phyloP scores from a whole-genome alignment of 2,113 vertebrate genomes.

The Paracanthobrama guichenoti region DNA sequence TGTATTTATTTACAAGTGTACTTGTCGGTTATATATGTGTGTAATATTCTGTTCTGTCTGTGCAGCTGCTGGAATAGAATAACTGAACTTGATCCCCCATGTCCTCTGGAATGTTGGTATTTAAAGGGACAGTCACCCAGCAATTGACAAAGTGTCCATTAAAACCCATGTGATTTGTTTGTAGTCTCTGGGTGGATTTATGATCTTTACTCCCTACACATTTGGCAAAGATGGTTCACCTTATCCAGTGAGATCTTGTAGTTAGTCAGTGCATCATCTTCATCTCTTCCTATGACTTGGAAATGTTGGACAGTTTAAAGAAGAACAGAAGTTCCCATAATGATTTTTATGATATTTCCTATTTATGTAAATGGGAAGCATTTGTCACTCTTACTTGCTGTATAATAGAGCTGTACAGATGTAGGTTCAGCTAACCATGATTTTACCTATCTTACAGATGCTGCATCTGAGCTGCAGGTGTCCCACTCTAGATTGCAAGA shows the following conservation, averaged over 20 bases:
- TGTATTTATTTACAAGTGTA: not conserved
- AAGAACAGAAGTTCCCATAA: not conserved
- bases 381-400: not conserved
- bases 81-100: slow-evolving; percentile 23
- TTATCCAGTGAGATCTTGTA: not conserved
- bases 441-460: slow-evolving; percentile 69
- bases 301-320: not conserved
- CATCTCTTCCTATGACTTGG: not conserved
- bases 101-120: slow-evolving; percentile 14
- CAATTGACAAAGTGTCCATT: not conserved
- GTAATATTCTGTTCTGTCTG: not conserved
- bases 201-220: not conserved
- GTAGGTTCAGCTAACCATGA: not conserved
- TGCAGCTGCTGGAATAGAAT: slow-evolving; percentile 5
- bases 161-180: not conserved
- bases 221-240: not conserved
- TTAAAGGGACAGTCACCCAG: slow-evolving; percentile 37
- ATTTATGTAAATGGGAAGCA: not conserved
- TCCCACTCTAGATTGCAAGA: slow-evolving; percentile 83
- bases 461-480: slow-evolving; percentile 80
- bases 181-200: not conserved
- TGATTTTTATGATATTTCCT: not conserved
- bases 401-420: not conserved
- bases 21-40: not conserved
- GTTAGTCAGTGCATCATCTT: not conserved